phyloP scores from a whole-genome alignment of 2,113 vertebrate species.

The Otolemur garnettii region DNA sequence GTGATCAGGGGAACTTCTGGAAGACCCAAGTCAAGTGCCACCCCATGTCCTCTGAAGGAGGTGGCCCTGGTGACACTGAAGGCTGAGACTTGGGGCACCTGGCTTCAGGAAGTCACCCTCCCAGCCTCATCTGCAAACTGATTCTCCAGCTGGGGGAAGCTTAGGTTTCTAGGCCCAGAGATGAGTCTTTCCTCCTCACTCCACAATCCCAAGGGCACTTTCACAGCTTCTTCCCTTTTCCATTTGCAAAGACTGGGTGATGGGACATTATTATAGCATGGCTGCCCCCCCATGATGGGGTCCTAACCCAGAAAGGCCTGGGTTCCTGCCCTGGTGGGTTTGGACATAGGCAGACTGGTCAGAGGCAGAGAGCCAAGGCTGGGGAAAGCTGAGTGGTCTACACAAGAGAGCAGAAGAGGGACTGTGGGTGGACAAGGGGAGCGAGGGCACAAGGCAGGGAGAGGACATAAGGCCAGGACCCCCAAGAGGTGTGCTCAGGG shows the following conservation, averaged over 20 bases:
- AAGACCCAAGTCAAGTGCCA: accelerated
- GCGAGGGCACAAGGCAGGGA: too few relatives aligned
- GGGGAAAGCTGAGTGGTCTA: not conserved
- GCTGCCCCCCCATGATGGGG: not conserved
- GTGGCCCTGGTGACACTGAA: not conserved
- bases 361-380: not conserved
- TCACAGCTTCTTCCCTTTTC: not conserved
- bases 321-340: not conserved
- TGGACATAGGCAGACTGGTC: not conserved
- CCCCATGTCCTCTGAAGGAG: not conserved
- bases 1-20: not conserved
- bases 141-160: not conserved
- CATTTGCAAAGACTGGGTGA: not conserved
- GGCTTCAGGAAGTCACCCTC: not conserved
- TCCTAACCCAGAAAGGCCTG: not conserved
- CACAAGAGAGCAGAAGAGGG: too few relatives aligned
- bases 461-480: not conserved
- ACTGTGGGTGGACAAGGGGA: accelerated
- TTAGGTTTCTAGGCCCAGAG: not conserved
- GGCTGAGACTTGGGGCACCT: not conserved
- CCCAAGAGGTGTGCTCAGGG: too few relatives aligned
- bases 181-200: not conserved
- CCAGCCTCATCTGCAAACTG: not conserved
- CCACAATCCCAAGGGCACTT: not conserved
- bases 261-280: not conserved